Conservation (phyloP, 53 echinoderm and acorn worm genomes). For the Crossaster papposus region DNA sequence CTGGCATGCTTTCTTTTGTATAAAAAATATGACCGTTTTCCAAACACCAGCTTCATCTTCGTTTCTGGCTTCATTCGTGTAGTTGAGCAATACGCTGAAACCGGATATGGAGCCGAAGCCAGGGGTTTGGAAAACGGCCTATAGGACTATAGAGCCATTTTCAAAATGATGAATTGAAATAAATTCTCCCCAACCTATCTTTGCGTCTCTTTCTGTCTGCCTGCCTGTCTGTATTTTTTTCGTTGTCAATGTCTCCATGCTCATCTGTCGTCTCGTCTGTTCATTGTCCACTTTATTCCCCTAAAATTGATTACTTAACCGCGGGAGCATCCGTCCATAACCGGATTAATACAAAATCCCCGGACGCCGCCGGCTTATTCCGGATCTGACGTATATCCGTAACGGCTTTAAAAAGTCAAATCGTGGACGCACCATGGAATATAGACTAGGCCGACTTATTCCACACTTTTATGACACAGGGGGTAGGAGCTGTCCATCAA, state of each 20-base stretch:
- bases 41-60: too few relatives aligned
- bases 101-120: too few relatives aligned
- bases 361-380: neutral
- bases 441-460: neutral
- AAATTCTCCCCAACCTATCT: neutral
- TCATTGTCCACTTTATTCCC: neutral
- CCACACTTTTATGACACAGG: neutral
- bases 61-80: too few relatives aligned
- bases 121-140: too few relatives aligned
- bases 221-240: neutral
- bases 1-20: too few relatives aligned
- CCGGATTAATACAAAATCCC: neutral
- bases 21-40: too few relatives aligned
- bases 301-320: slow-evolving; percentile 1
- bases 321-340: neutral
- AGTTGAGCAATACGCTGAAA: too few relatives aligned
- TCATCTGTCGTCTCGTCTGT: neutral
- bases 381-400: neutral
- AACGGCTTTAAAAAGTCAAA: neutral
- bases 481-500: neutral
- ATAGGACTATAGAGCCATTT: too few relatives aligned
- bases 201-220: neutral
- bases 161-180: neutral
- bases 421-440: neutral
- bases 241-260: neutral